Conservation (phyloP, 2,888 invertebrate genomes). For the Synergus laeviventris region DNA sequence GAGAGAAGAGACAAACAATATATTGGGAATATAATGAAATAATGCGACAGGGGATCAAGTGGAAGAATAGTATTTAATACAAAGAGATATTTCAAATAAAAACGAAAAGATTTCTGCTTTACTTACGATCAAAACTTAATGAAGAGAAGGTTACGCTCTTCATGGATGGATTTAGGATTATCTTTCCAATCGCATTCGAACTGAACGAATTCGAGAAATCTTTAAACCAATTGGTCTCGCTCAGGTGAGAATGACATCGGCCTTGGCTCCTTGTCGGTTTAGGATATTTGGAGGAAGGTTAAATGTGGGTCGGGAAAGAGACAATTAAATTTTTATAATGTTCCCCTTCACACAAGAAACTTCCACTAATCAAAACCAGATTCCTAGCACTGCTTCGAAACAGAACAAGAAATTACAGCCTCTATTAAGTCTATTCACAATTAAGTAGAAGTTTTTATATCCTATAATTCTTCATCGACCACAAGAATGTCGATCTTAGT, state of each 20-base stretch:
- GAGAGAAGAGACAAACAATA: conserved; percentile 16
- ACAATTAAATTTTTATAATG: conserved; percentile 38
- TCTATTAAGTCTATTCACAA: not conserved
- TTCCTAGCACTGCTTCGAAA: not conserved
- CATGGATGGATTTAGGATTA: not conserved
- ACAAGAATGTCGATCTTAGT: not conserved
- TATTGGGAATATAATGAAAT: not conserved
- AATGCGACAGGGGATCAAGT: no score
- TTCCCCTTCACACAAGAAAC: conserved; percentile 14
- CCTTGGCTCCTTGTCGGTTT: conserved; percentile 39
- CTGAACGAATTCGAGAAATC: conserved; percentile 62
- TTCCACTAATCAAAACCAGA: conserved; percentile 18
- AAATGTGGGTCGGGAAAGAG: conserved; percentile 27
- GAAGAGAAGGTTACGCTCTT: not conserved
- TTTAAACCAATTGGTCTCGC: conserved; percentile 62
- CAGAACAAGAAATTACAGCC: conserved; percentile 10
- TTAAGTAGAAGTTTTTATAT: conserved; percentile 7
- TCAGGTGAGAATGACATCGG: conserved; percentile 54
- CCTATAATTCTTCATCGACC: not conserved
- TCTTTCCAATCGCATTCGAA: conserved; percentile 54
- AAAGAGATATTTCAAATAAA: not conserved
- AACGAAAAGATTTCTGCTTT: no score
- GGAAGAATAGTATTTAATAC: not conserved
- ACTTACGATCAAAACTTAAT: not conserved
- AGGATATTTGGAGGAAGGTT: conserved; percentile 25